These are phyloP conservation scores for Protobothrops mucrosquamatus DNA, from an alignment of 2,113 vertebrate species.

Conservation along the genomic window DNA sequence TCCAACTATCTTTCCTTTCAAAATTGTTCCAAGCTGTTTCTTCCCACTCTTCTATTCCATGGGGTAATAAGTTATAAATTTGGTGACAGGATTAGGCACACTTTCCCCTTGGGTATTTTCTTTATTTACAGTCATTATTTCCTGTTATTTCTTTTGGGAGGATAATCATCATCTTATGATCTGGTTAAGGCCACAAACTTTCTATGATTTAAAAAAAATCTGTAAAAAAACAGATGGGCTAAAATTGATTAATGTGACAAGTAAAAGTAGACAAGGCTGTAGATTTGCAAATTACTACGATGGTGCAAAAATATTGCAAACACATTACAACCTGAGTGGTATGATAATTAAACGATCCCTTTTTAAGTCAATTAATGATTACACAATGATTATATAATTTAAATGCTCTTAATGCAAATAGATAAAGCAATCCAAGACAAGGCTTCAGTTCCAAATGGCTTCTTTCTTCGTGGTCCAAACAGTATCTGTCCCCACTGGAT, in stretches of 20 bases:
- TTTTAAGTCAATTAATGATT: background rate
- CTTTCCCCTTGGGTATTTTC: background rate
- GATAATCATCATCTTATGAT: background rate
- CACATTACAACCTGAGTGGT: background rate
- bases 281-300: background rate
- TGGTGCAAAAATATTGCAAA: background rate
- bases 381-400: background rate
- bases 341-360: background rate
- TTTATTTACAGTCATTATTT: background rate
- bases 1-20: background rate
- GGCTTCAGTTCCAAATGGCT: background rate
- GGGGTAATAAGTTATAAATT: background rate
- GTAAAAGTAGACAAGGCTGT: background rate
- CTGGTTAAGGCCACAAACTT: background rate
- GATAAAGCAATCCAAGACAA: background rate
- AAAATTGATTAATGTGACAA: background rate
- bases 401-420: background rate
- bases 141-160: background rate
- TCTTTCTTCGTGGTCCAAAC: background rate
- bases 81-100: background rate
- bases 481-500: background rate
- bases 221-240: background rate
- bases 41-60: background rate
- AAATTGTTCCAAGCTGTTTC: background rate
- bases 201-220: background rate